Percentiles rank a stretch among this genome's conserved stretches.
phyloP scores from a whole-genome alignment of 2,113 vertebrate species.

The Nematolebias whitei region DNA sequence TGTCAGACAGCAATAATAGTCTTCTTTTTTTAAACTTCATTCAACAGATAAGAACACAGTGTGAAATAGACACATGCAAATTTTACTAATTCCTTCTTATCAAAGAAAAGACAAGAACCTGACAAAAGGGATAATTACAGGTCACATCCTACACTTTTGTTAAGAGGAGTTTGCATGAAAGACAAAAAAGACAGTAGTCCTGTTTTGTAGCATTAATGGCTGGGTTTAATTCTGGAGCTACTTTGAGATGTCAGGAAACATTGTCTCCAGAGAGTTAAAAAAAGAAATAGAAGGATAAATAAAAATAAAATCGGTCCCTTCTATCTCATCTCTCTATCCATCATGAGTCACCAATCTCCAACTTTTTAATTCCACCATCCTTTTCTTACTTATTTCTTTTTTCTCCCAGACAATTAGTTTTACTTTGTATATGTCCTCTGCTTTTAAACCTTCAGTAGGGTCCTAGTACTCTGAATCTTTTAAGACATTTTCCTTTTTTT shows the following conservation, averaged over 20 bases:
- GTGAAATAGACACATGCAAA: neutral
- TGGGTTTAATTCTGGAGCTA: conserved; percentile 33
- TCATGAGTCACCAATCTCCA: neutral
- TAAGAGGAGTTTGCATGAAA: conserved; percentile 14
- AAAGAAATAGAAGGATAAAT: conserved; percentile 3
- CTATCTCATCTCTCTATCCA: neutral
- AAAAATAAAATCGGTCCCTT: neutral
- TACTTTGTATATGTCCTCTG: neutral
- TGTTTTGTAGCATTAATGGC: conserved; percentile 25
- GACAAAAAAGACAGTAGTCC: conserved; percentile 21
- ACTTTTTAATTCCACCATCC: neutral
- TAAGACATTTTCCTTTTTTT: neutral
- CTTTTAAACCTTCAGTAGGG: neutral
- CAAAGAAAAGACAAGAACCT: conserved; percentile 14
- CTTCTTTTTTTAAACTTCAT: conserved; percentile 5
- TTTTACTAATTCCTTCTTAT: neutral
- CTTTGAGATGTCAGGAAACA: conserved; percentile 38
- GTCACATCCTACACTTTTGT: conserved; percentile 22
- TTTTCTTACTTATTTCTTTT: neutral
- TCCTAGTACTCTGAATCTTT: neutral
- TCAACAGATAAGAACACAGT: conserved; percentile 6
- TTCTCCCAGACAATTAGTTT: neutral
- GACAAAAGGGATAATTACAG: conserved; percentile 39
- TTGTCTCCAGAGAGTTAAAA: conserved; percentile 19
- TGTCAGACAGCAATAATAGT: conserved; percentile 9